Evolutionary conservation across 2,888 invertebrate species (phyloP).

Genomic region (Arrhopalites spinosus): DNA sequence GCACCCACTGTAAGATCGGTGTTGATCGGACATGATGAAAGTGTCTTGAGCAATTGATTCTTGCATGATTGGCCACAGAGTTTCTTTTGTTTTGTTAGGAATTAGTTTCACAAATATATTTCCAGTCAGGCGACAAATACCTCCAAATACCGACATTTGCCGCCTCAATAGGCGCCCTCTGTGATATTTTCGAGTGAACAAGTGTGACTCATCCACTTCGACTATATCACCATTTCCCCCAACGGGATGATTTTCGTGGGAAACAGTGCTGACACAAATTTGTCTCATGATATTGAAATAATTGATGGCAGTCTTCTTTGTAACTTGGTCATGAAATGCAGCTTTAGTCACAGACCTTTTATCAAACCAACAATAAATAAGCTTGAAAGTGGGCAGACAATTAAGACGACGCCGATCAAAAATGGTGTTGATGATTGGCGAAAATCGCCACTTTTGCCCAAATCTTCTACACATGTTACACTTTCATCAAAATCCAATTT

Average conservation of each 20-base stretch:
- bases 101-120: constrained; percentile 17
- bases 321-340: constrained; percentile 5
- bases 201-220: constrained; percentile 39
- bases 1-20: not conserved
- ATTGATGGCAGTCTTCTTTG: constrained; percentile 14
- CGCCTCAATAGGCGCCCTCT: constrained; percentile 23
- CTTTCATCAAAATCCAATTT: constrained; percentile 5
- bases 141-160: constrained; percentile 36
- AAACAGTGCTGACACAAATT: not conserved
- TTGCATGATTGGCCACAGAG: constrained; percentile 28
- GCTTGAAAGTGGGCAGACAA: not conserved
- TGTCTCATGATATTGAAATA: constrained; percentile 8
- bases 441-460: not conserved
- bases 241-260: constrained; percentile 11
- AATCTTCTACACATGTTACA: not conserved
- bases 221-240: constrained; percentile 40
- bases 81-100: not conserved
- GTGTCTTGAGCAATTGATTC: not conserved
- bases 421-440: constrained; percentile 9
- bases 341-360: constrained; percentile 1
- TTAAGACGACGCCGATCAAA: constrained; percentile 9
- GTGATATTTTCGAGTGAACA: constrained; percentile 39
- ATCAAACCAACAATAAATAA: constrained; percentile 10
- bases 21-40: constrained; percentile 29
- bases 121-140: not conserved